A percentile compares a stretch with the other conserved stretches of the same genome.
phyloP scores from a whole-genome alignment of 2,797 vertebrate genomes.

The Poeciliopsis infans region DNA sequence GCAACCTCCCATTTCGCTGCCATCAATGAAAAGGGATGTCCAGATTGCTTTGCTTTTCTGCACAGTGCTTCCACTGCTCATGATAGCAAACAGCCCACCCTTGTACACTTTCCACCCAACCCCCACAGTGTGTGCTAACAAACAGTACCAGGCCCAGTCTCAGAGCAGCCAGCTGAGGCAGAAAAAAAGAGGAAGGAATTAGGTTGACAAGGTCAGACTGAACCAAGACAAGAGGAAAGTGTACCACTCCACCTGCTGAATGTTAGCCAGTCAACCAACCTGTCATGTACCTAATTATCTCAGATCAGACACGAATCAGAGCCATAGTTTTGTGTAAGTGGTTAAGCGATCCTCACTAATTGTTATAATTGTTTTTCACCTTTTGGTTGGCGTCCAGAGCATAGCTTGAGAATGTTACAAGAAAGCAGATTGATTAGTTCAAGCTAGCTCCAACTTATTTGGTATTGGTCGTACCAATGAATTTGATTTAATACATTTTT shows the following conservation, averaged over 20 bases:
- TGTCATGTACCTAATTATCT: constrained; percentile 33
- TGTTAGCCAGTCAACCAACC: constrained; percentile 42
- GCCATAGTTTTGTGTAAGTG: constrained; percentile 24
- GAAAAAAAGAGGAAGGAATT: constrained; percentile 60
- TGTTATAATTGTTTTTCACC: constrained; percentile 18
- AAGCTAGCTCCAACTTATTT: neutral
- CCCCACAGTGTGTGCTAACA: constrained; percentile 61
- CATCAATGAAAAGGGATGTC: constrained; percentile 48
- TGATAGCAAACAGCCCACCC: constrained; percentile 44
- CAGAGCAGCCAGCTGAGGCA: constrained; percentile 53
- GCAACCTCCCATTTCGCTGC: constrained; percentile 25
- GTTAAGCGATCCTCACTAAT: constrained; percentile 12
- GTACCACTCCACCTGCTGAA: constrained; percentile 63
- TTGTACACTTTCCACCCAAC: constrained; percentile 45
- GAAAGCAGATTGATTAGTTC: neutral
- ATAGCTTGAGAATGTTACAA: neutral
- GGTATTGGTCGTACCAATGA: neutral
- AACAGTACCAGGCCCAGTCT: constrained; percentile 69
- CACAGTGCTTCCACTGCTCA: constrained; percentile 40
- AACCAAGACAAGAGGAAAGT: constrained; percentile 63
- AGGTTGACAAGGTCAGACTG: constrained; percentile 69
- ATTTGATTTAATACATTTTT: neutral
- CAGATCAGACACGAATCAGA: constrained; percentile 35
- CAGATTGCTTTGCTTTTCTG: constrained; percentile 43
- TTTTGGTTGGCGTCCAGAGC: neutral